phyloP scores from a whole-genome alignment of 1,140 invertebrate species.

The Monomorium pharaonis region DNA sequence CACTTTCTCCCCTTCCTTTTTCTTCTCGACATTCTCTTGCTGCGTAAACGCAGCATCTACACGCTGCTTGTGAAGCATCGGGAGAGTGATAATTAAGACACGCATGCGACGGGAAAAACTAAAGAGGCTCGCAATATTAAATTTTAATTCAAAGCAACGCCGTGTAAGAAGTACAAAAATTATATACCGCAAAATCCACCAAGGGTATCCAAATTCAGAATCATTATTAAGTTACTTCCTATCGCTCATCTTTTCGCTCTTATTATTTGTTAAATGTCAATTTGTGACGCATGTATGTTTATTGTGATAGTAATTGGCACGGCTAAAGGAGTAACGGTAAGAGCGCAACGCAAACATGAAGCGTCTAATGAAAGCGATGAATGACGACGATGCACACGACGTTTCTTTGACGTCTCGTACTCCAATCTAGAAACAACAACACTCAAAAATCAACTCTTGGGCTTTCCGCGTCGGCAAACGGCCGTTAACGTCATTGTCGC shows the following conservation, averaged over 20 bases:
- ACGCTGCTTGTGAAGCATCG: background rate
- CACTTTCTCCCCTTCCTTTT: background rate
- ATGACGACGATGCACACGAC: background rate
- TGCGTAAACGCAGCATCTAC: background rate
- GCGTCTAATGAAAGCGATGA: background rate
- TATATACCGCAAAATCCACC: background rate
- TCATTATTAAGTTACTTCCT: background rate
- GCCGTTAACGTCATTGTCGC: constrained; percentile 29
- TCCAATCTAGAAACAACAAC: constrained; percentile 27
- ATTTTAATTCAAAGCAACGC: background rate
- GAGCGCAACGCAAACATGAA: background rate
- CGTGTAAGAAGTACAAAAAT: background rate
- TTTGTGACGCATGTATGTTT: background rate
- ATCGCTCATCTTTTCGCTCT: background rate
- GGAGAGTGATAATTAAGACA: constrained; percentile 28
- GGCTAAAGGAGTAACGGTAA: background rate
- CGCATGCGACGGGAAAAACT: background rate
- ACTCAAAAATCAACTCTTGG: constrained; percentile 16
- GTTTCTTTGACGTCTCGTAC: background rate
- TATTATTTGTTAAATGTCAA: background rate
- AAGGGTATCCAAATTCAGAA: background rate
- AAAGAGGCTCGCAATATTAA: background rate
- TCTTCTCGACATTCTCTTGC: background rate
- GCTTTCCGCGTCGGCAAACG: background rate
- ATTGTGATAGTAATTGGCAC: constrained; percentile 12